A percentile compares a stretch with the other conserved stretches of the same genome.
Evolutionary conservation across 2,888 invertebrate species (phyloP).

Genomic region (Hirtodrosophila duncani): DNA sequence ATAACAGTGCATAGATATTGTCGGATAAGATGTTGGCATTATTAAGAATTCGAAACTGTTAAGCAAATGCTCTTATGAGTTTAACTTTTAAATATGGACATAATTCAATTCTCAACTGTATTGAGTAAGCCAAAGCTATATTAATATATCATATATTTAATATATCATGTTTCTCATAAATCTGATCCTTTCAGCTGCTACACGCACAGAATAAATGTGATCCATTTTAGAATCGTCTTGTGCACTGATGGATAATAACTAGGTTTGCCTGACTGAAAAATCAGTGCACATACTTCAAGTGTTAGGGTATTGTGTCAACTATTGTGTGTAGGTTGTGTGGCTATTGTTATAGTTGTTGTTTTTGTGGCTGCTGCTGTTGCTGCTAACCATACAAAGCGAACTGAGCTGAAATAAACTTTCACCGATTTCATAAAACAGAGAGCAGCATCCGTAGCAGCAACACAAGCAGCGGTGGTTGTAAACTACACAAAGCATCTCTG

Average conservation of each 20-base stretch:
- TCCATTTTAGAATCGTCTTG: too few relatives aligned
- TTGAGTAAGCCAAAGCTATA: too few relatives aligned
- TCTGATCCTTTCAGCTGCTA: too few relatives aligned
- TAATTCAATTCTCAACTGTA: too few relatives aligned
- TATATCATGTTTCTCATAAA: too few relatives aligned
- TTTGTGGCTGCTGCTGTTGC: constrained; percentile 21
- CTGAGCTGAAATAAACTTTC: constrained; percentile 65
- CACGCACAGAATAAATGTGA: too few relatives aligned
- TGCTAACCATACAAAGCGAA: constrained; percentile 56
- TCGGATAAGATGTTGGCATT: constrained; percentile 54
- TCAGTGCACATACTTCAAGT: too few relatives aligned
- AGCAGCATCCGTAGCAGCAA: constrained; percentile 28
- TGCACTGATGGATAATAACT: too few relatives aligned
- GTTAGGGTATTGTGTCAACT: constrained; percentile 26
- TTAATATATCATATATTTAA: too few relatives aligned
- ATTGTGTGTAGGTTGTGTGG: constrained; percentile 49
- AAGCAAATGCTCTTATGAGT: too few relatives aligned
- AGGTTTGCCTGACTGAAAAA: too few relatives aligned
- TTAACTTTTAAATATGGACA: too few relatives aligned
- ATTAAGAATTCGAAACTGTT: constrained; percentile 35
- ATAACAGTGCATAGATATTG: constrained; percentile 36
- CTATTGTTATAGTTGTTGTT: constrained; percentile 9
- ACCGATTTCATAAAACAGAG: constrained; percentile 64
- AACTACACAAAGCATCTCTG: constrained; percentile 22
- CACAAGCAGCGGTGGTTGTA: constrained; percentile 8